Base-by-base conservation (phyloP, 2,888 invertebrate genomes). In the Melanostoma scalare region DNA sequence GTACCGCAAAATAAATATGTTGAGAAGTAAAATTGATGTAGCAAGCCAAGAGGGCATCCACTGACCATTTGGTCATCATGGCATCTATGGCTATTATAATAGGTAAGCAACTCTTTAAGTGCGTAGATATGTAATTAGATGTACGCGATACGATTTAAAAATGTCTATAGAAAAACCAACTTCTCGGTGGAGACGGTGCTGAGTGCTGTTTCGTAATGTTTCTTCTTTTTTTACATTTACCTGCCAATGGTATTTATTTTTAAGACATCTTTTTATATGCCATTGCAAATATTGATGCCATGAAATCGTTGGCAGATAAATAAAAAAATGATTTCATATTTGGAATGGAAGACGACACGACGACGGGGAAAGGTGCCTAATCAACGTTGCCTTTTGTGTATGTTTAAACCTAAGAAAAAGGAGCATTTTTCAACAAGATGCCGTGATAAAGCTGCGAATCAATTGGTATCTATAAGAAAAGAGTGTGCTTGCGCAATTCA, bases 171-270 rank as follows among this genome's bases (percentile, higher is more conserved):
- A 4, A 3, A 9, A 8, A 10, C 31, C 31, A 42, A 8, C 9
- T n/a, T 46, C 4, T 46, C 30, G 36, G 3, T 46, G 10, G 5
- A 10, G 42, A 20, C 10, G 33, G 42, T 38, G 38, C 50, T 63
- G n/a, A 38, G 4, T 44, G 6, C 44, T 40, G 46, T 80, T 71
- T 76, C 65, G 60, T 58, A 81, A 75, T 20, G 46, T 60, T 75
- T 68, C 44, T 61, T 42, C 8, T 50, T 9, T 71, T 20, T 20
- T 20, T 20, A 20, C 40, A 60, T 71, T 76, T 76, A 48, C 71
- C 71, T 76, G 80, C 69, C 80, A 76, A 76, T 75, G 75, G 63
- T 50, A 48, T 81, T 67, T 46, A 65, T 63, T 46, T 48, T 58
- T 10, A 65, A 72, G 65, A 52, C 46, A 53, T 42, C 38, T 46